Percentiles rank a stretch among this genome's conserved stretches.
These are phyloP conservation scores for Poeciliopsis retropinna DNA, from an alignment of 2,113 vertebrate species.

Conservation along the genomic window DNA sequence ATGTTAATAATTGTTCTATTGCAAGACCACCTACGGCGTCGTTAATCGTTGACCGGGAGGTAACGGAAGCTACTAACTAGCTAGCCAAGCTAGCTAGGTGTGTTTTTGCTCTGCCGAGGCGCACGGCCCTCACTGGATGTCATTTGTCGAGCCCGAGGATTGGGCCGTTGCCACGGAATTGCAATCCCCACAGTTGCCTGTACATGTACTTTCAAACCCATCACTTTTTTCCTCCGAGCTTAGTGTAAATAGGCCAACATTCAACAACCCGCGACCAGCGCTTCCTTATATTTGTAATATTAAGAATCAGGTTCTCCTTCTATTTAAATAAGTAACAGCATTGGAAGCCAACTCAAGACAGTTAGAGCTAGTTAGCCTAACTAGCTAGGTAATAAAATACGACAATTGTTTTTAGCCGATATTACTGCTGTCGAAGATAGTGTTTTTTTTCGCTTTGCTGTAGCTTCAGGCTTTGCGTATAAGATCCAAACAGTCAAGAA, in stretches of 20 bases:
- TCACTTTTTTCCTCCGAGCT: background rate
- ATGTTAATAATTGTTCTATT: constrained; percentile 2
- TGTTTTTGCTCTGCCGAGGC: constrained; percentile 74
- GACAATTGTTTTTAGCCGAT: constrained; percentile 60
- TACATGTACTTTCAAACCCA: constrained; percentile 2
- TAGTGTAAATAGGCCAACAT: background rate
- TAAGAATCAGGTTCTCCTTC: constrained; percentile 25
- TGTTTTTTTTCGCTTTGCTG: background rate
- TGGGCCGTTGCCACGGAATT: constrained; percentile 71
- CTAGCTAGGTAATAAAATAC: constrained; percentile 54
- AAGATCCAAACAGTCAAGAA: constrained; percentile 40
- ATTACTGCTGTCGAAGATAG: constrained; percentile 2
- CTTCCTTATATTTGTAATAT: constrained; percentile 34
- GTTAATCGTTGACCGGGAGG: constrained; percentile 74
- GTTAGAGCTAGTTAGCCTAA: constrained; percentile 62
- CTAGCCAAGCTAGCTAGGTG: constrained; percentile 72
- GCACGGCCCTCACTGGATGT: constrained; percentile 77
- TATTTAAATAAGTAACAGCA: constrained; percentile 38
- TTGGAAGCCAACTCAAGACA: constrained; percentile 56
- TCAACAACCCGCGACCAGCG: constrained; percentile 16
- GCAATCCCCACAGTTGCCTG: constrained; percentile 16
- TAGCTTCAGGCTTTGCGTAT: constrained; percentile 25
- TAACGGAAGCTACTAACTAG: constrained; percentile 75
- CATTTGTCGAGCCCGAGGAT: constrained; percentile 73
- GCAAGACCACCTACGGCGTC: constrained; percentile 65